phyloP scores from a whole-genome alignment of 2,113 vertebrate genomes.

The Paramormyrops kingsleyae region DNA sequence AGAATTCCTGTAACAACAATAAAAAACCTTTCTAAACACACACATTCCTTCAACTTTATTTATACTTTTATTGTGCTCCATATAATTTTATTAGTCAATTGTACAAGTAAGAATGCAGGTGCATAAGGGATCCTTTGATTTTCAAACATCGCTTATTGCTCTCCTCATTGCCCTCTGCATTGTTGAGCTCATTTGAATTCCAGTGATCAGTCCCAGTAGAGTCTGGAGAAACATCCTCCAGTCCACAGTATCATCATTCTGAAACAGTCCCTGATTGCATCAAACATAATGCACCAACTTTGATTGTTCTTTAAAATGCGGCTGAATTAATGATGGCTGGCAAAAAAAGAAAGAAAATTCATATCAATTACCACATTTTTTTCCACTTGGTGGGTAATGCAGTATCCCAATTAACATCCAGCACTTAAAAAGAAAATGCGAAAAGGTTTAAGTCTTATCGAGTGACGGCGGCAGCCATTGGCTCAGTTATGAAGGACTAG shows the following conservation, averaged over 20 bases:
- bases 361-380: constrained; percentile 50
- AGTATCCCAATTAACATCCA: constrained; percentile 59
- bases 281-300: constrained; percentile 53
- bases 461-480: constrained; percentile 39
- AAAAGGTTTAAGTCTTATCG: constrained; percentile 55
- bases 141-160: neutral
- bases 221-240: neutral
- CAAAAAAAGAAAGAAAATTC: constrained; percentile 42
- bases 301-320: constrained; percentile 53
- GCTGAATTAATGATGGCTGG: constrained; percentile 48
- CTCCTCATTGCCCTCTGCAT: neutral
- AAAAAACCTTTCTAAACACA: neutral
- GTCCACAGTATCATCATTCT: neutral
- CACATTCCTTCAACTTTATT: neutral
- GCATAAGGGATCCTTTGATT: neutral
- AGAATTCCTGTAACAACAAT: neutral
- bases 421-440: constrained; percentile 41
- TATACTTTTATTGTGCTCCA: neutral
- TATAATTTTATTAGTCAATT: neutral
- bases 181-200: neutral
- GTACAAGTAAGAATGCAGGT: neutral
- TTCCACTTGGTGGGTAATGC: constrained; percentile 55
- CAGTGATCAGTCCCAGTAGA: neutral
- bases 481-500: constrained; percentile 38
- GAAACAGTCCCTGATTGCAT: constrained; percentile 43